Evolutionary conservation across 2,888 invertebrate species (phyloP).

Genomic region (Anarsia innoxiella): DNA sequence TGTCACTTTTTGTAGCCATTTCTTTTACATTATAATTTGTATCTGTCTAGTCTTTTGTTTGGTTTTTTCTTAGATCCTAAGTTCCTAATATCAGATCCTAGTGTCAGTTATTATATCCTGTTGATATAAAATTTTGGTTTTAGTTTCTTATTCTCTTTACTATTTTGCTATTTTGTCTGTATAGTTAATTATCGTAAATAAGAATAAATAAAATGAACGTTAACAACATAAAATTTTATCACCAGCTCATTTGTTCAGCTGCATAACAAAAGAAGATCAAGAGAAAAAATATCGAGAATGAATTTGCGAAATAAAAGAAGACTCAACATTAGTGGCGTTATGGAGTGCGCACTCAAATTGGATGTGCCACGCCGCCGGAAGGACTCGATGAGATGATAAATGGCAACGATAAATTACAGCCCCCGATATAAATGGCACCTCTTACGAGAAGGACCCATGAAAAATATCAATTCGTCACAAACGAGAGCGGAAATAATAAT

Average conservation of each 20-base stretch:
- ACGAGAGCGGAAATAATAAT: conserved; percentile 33
- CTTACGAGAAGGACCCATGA: conserved; percentile 49
- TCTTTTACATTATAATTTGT: background rate
- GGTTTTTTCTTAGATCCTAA: no score
- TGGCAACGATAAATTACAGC: conserved; percentile 57
- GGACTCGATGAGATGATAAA: conserved; percentile 61
- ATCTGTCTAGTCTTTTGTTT: no score
- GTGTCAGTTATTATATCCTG: background rate
- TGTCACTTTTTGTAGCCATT: background rate
- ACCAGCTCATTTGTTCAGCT: background rate
- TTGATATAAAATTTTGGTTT: background rate
- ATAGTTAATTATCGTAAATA: background rate
- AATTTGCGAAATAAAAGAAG: conserved; percentile 4
- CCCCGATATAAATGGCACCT: conserved; percentile 53
- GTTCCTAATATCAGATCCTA: no score
- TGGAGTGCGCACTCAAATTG: background rate
- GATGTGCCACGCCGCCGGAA: conserved; percentile 19
- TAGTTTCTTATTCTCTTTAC: background rate
- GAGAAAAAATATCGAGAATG: conserved; percentile 2
- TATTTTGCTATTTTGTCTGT: background rate
- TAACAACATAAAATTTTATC: background rate
- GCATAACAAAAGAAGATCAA: background rate
- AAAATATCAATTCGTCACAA: conserved; percentile 63
- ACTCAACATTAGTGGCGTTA: conserved; percentile 6
- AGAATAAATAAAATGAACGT: background rate